A percentile compares a stretch with the other conserved stretches of the same genome.
phyloP scores from a whole-genome alignment of 2,113 vertebrate genomes.

The Otolemur garnettii region DNA sequence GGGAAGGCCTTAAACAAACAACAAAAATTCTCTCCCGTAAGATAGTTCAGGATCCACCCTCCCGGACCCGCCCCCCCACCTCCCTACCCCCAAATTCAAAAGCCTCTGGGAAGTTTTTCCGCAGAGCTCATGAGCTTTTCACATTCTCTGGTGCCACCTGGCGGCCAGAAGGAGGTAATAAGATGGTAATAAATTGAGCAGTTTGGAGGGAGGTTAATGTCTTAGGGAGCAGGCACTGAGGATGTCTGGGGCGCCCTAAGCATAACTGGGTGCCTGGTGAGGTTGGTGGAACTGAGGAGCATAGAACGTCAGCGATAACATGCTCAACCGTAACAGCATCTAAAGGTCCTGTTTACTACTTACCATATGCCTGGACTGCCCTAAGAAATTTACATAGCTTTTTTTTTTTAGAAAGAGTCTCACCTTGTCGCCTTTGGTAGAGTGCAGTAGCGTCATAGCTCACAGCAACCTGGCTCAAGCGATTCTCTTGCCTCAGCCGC shows the following conservation, averaged over 20 bases:
- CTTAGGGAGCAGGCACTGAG: background rate
- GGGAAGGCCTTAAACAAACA: background rate
- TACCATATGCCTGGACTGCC: background rate
- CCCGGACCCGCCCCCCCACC: no score
- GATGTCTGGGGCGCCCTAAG: background rate
- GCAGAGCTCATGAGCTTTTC: background rate
- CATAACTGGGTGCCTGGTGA: background rate
- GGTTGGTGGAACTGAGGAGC: background rate
- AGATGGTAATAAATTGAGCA: background rate
- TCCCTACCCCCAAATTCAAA: background rate
- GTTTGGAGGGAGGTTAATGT: background rate
- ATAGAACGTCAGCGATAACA: background rate
- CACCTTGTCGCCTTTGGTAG: no score
- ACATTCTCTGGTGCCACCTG: conserved; percentile 72
- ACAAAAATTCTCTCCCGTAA: background rate
- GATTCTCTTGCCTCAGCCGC: no score
- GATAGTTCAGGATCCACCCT: background rate
- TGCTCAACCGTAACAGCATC: background rate
- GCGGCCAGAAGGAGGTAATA: conserved; percentile 14
- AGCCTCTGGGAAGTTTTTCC: background rate
- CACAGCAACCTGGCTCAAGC: no score
- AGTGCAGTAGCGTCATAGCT: no score
- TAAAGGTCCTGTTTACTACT: background rate
- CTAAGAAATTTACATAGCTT: background rate
- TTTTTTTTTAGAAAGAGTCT: background rate